Evolutionary conservation across 2,888 invertebrate species (phyloP).

Genomic region (Ophion slaviceki): DNA sequence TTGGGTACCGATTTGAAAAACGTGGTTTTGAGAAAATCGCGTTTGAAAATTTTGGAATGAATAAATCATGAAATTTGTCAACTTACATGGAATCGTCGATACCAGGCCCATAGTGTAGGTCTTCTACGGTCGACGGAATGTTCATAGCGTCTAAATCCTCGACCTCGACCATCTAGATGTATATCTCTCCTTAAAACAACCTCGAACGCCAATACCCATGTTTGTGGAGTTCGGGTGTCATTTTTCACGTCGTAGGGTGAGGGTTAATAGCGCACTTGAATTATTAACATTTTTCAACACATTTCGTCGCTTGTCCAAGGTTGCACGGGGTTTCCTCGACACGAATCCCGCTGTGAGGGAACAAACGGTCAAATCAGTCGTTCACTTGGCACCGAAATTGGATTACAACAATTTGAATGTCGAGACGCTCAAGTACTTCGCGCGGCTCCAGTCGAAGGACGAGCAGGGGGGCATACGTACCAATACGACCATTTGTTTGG

Average conservation of each 20-base stretch:
- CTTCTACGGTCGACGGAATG: too few relatives aligned
- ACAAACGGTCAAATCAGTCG: constrained; percentile 98
- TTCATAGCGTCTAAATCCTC: too few relatives aligned
- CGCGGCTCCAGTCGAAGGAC: constrained; percentile 96
- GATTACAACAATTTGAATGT: constrained; percentile 99
- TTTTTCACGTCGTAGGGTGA: not conserved
- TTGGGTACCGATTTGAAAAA: too few relatives aligned
- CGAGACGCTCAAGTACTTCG: constrained; percentile 97
- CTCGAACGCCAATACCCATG: too few relatives aligned
- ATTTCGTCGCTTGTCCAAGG: constrained; percentile 74
- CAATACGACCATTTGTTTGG: constrained; percentile 99
- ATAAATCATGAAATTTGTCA: too few relatives aligned
- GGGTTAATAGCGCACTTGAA: not conserved
- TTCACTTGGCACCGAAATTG: constrained; percentile 97
- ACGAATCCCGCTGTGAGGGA: constrained; percentile 98
- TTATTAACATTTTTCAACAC: not conserved
- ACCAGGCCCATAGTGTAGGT: too few relatives aligned
- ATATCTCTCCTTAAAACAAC: too few relatives aligned
- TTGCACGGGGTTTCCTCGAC: constrained; percentile 97
- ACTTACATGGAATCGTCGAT: too few relatives aligned
- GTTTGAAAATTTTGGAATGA: too few relatives aligned
- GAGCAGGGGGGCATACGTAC: constrained; percentile 97
- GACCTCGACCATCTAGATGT: too few relatives aligned
- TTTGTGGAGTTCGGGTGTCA: too few relatives aligned
- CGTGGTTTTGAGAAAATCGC: too few relatives aligned